Conservation (phyloP, 1,140 invertebrate species). For the Riptortus pedestris region DNA sequence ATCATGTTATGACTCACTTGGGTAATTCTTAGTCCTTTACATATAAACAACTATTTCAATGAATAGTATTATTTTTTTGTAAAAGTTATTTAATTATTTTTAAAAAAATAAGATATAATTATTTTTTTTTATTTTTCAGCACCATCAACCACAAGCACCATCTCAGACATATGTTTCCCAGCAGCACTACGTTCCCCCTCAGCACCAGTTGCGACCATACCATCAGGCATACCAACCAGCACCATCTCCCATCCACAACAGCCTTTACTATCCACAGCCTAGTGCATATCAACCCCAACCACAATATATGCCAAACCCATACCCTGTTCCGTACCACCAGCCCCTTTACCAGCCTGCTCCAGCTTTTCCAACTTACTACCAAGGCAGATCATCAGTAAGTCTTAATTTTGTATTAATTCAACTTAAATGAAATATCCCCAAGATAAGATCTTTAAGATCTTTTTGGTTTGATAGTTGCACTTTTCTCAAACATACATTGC, state of each 20-base stretch:
- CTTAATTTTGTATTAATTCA: not conserved
- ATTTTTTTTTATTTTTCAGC: too few relatives aligned
- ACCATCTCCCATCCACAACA: constrained; percentile 6
- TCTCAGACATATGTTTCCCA: not conserved
- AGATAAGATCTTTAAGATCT: too few relatives aligned
- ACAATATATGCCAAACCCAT: not conserved
- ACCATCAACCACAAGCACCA: not conserved
- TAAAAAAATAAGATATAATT: too few relatives aligned
- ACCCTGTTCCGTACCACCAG: constrained; percentile 22
- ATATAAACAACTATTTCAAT: too few relatives aligned
- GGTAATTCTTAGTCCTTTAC: too few relatives aligned
- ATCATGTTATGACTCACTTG: too few relatives aligned
- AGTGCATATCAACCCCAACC: constrained; percentile 20
- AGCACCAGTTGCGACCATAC: constrained; percentile 14
- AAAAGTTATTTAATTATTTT: too few relatives aligned
- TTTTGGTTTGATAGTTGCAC: too few relatives aligned
- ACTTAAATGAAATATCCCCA: too few relatives aligned
- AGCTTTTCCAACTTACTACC: not conserved
- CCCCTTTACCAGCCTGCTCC: constrained; percentile 11
- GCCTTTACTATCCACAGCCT: constrained; percentile 5
- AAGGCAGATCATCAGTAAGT: constrained; percentile 8
- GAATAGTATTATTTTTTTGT: too few relatives aligned
- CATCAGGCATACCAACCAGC: constrained; percentile 18
- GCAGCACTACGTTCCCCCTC: constrained; percentile 6
- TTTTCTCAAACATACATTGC: too few relatives aligned